Base-by-base conservation (phyloP, 1,140 invertebrate genomes). In the Achatina immaculata region DNA sequence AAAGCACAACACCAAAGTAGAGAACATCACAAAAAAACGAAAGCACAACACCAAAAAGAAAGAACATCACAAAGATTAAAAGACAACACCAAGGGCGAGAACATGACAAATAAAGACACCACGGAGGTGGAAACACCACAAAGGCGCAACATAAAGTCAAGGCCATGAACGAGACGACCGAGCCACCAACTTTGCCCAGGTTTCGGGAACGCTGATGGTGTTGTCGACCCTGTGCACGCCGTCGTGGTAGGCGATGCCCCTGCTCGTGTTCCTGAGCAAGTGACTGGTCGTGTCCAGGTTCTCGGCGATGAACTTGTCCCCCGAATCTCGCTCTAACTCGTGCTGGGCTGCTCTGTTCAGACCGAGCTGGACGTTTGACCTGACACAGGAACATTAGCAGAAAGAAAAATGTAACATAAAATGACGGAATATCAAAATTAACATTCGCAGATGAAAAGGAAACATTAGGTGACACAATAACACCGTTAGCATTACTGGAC, bases 171-270 rank as follows among this genome's bases (percentile, higher is more conserved):
- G n/a, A n/a, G n/a, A n/a, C n/a, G n/a, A n/a, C n/a, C n/a, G 7
- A 11, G 14, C 4, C 9, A 71, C 78, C 40, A 11, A 95, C 87
- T 96, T 95, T 0, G 95, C 94, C 96, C 96, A 98, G 11, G 95
- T 94, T 85, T 95, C 95, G 77, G 95, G 95, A 80, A 95, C 95
- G 83, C 94, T 96, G 14, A 95, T 93, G 24, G 96, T 96, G 66
- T 95, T 95, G 93, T 98, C 96, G 87, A 95, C 95, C 92, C 95
- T 95, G 90, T 98, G 95, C 80, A 98, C 96, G 78, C 96, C 96
- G 68, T 95, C 95, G 91, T 96, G 97, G 91, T 95, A 97, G 86
- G 96, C 95, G 80, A 98, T 94, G 34, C 96, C 96, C 85, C 95
- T 91, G 24, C 95, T 96, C 83, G 94, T 94, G 91, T 98, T 97